Conservation (phyloP, 2,113 vertebrate genomes). For the Danio rerio region DNA sequence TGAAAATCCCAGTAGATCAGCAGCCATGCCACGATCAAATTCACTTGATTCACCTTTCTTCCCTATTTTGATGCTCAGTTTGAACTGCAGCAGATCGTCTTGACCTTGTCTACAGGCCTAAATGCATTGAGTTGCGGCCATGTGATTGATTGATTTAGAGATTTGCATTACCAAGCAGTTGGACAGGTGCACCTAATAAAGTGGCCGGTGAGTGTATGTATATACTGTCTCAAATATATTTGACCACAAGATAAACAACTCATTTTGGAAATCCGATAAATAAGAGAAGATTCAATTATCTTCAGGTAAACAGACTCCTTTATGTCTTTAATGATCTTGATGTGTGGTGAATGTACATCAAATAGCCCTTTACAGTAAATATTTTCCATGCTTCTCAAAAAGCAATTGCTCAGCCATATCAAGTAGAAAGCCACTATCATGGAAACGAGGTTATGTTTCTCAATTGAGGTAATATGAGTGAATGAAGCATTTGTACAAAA, state of each 20-base stretch:
- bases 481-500: constrained; percentile 7
- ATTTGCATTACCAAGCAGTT: too few relatives aligned
- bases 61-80: too few relatives aligned
- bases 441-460: constrained; percentile 23
- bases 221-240: neutral
- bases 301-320: neutral
- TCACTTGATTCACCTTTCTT: too few relatives aligned
- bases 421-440: constrained; percentile 26
- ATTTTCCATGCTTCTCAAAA: neutral
- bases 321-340: neutral
- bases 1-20: too few relatives aligned
- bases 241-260: neutral
- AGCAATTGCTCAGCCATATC: constrained; percentile 34
- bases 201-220: neutral
- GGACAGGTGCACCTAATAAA: too few relatives aligned
- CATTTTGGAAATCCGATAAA: neutral
- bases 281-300: neutral
- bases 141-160: too few relatives aligned
- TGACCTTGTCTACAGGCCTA: too few relatives aligned
- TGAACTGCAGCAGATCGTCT: too few relatives aligned
- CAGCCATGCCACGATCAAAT: too few relatives aligned
- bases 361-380: neutral
- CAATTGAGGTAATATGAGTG: constrained; percentile 5
- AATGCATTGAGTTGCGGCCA: too few relatives aligned
- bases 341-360: neutral